These are phyloP conservation scores for Philopotamus ludificatus DNA, from an alignment of 1,140 invertebrate species.

Conservation along the genomic window DNA sequence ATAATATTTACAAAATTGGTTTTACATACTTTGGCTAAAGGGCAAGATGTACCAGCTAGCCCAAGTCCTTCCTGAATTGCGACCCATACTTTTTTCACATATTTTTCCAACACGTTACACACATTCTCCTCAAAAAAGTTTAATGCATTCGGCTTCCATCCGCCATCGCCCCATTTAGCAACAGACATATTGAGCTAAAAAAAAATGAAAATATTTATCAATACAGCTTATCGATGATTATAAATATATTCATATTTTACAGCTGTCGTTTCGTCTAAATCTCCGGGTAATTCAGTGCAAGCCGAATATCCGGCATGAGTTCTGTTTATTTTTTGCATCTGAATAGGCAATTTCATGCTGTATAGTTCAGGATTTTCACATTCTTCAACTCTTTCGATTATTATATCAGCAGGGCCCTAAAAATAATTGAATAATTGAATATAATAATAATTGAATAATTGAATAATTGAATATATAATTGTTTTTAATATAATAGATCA, in stretches of 20 bases:
- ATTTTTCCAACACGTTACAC: slow-evolving; percentile 12
- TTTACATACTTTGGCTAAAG: slow-evolving; percentile 18
- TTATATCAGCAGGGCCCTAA: slow-evolving; percentile 37
- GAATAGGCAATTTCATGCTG: neutral
- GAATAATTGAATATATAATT: neutral
- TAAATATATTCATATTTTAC: slow-evolving; percentile 6
- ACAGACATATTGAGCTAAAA: slow-evolving; percentile 24
- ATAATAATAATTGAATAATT: neutral
- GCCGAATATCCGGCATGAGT: slow-evolving; percentile 32
- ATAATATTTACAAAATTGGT: neutral
- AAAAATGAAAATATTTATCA: neutral
- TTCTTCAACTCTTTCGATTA: slow-evolving; percentile 26
- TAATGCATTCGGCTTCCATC: slow-evolving; percentile 39
- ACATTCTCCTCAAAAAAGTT: neutral
- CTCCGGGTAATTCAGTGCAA: slow-evolving; percentile 17
- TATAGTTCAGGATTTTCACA: slow-evolving; percentile 33
- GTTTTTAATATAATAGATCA: neutral
- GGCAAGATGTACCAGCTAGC: slow-evolving; percentile 13
- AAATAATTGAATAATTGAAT: too few species aligned
- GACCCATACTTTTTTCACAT: slow-evolving; percentile 19
- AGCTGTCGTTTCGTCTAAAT: slow-evolving; percentile 4
- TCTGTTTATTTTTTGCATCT: slow-evolving; percentile 32
- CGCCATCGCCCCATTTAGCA: slow-evolving; percentile 37
- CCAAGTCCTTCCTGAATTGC: slow-evolving; percentile 9
- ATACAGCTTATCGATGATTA: neutral